A percentile compares a stretch with the other conserved stretches of the same genome.
Evolutionary conservation across 1,140 invertebrate species (phyloP).

Genomic region (Planococcus citri): DNA sequence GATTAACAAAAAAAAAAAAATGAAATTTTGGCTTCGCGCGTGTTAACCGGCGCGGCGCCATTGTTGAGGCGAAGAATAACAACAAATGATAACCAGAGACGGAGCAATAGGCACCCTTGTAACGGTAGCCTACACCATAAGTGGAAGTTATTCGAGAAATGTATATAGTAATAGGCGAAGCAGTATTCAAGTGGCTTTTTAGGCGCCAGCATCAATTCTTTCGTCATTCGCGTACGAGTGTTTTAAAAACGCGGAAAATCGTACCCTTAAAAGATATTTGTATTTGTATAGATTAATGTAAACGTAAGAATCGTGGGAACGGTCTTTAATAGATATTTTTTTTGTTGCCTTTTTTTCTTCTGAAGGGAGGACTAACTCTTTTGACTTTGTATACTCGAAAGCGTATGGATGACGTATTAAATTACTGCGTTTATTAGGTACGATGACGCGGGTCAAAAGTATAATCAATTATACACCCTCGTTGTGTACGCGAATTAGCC

Average conservation of each 20-base stretch:
- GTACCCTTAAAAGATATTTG: slow-evolving; percentile 14
- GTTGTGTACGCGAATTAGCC: slow-evolving; percentile 13
- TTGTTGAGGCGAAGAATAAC: not conserved
- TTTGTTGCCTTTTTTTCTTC: not conserved
- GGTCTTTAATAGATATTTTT: not conserved
- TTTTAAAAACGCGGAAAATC: slow-evolving; percentile 4
- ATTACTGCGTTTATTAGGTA: slow-evolving; percentile 2
- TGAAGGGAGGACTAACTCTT: not conserved
- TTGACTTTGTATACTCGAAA: not conserved
- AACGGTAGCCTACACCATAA: not conserved
- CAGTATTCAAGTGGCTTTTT: not conserved
- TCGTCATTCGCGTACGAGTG: not conserved
- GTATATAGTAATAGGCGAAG: not conserved
- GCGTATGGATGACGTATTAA: slow-evolving; percentile 20
- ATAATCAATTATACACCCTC: slow-evolving; percentile 15
- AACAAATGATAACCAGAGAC: not conserved
- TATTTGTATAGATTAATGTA: slow-evolving; percentile 17
- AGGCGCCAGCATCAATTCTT: not conserved
- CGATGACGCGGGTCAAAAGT: slow-evolving; percentile 9
- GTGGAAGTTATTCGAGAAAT: not conserved
- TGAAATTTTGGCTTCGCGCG: not conserved
- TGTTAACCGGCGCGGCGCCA: not conserved
- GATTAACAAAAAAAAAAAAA: not conserved
- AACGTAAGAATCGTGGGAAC: slow-evolving; percentile 16
- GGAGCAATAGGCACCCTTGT: not conserved